Conservation (phyloP, 2,797 vertebrate genomes). For the Crax fasciolata region DNA sequence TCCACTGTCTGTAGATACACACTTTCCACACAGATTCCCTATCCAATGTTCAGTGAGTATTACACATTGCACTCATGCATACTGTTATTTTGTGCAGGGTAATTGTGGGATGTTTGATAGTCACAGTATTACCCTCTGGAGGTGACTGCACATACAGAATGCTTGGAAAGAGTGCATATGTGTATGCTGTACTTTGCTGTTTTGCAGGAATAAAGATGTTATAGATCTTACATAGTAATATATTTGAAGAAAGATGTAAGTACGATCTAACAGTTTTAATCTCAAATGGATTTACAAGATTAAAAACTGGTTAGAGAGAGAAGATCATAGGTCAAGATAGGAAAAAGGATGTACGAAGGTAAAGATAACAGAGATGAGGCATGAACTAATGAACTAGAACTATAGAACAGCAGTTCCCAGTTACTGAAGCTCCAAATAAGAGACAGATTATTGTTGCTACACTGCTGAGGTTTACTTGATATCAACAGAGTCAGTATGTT, state of each 20-base stretch:
- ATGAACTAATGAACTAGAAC: background rate
- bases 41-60: background rate
- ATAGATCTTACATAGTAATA: background rate
- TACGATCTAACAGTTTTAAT: background rate
- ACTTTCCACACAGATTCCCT: background rate
- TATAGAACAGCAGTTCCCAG: background rate
- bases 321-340: background rate
- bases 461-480: background rate
- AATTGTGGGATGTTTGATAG: background rate
- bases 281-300: background rate
- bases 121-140: background rate
- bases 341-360: background rate
- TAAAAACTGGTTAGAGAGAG: constrained; percentile 3
- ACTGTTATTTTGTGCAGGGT: background rate
- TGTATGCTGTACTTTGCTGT: background rate
- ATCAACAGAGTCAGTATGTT: background rate
- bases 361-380: background rate
- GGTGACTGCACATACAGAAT: background rate
- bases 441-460: background rate
- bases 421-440: background rate
- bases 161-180: fast-evolving
- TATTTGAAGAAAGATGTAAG: background rate
- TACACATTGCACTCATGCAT: background rate
- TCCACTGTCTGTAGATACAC: background rate
- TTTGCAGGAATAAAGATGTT: background rate